Conservation (phyloP, 2,888 invertebrate genomes). For the Rhagophthalmus giganteus region DNA sequence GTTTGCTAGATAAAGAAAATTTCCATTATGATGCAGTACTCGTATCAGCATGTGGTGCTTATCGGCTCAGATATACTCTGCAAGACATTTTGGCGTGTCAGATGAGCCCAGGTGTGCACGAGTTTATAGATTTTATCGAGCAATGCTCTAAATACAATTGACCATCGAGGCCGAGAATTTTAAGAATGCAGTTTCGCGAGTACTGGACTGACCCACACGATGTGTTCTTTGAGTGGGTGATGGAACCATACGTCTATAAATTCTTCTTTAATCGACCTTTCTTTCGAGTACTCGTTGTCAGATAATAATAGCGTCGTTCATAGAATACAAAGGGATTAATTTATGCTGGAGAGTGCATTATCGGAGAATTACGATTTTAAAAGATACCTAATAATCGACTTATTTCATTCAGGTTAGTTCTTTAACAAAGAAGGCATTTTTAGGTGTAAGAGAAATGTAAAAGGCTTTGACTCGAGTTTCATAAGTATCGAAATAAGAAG, state of each 20-base stretch:
- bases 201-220: slow-evolving; percentile 21
- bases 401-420: background rate
- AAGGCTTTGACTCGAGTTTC: too few species aligned
- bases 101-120: slow-evolving; percentile 27
- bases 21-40: slow-evolving; percentile 20
- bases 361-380: background rate
- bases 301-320: background rate
- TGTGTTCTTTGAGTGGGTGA: slow-evolving; percentile 17
- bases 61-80: slow-evolving; percentile 17
- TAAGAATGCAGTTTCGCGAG: slow-evolving; percentile 35
- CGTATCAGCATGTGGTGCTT: slow-evolving; percentile 27
- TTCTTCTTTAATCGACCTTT: background rate
- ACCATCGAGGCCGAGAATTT: slow-evolving; percentile 35
- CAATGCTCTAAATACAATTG: slow-evolving; percentile 33
- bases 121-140: slow-evolving; percentile 27
- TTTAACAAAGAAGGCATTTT: background rate
- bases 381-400: background rate
- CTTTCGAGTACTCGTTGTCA: slow-evolving; percentile 1
- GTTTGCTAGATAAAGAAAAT: background rate
- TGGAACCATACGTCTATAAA: slow-evolving; percentile 7
- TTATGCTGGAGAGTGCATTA: background rate
- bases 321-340: background rate
- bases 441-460: background rate
- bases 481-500: too few species aligned
- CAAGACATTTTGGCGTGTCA: slow-evolving; percentile 23